Base-by-base conservation (phyloP, 2,113 vertebrate species). In the Petroica traversi region DNA sequence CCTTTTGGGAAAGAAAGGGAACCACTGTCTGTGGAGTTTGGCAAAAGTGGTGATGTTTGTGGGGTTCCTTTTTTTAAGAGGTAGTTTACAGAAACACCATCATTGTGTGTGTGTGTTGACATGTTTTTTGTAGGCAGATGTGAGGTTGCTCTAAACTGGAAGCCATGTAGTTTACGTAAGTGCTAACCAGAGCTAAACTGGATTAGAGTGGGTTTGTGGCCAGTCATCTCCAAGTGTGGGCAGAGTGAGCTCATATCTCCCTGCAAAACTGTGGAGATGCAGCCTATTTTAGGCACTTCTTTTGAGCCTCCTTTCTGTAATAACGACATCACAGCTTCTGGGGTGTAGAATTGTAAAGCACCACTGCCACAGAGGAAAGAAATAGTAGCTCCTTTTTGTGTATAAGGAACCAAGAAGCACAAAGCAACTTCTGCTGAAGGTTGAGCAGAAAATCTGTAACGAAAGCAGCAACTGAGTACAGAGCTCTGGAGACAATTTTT, bases 121-220 rank as follows among this genome's bases (percentile, higher is more conserved):
- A 85, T 85, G 91, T 71, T 83, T 90, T 68, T 88, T 93, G 92
- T 88, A 90, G 92, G 85, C 94, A 95, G 94, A 96, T 90, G 79
- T 97, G 92, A 88, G 46, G 59, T 84, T 92, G 46, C 83, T 88
- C 63, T 84, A 74, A 95, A 88, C 88, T 94, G 72, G 85, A 94
- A 93, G 83, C 69, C 75, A 19, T 83, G 85, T 94, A 86, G 79
- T 86, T 95, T 88, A 94, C 19, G 63, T 96, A 96, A 94, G 92
- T 86, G 94, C 85, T 94, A 97, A 96, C 91, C 94, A 73, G 77
- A 97, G 85, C 88, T 96, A 80, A 97, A 93, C 88, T 95, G 92
- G 91, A 93, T 96, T 66, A 63, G 82, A 94, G 92, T 94, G 95
- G 88, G 91, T 94, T 94, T 97, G 91, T 93, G 95, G 92, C 95